Evolutionary conservation across 2,797 vertebrate species (phyloP).

Genomic region (Balearica regulorum): DNA sequence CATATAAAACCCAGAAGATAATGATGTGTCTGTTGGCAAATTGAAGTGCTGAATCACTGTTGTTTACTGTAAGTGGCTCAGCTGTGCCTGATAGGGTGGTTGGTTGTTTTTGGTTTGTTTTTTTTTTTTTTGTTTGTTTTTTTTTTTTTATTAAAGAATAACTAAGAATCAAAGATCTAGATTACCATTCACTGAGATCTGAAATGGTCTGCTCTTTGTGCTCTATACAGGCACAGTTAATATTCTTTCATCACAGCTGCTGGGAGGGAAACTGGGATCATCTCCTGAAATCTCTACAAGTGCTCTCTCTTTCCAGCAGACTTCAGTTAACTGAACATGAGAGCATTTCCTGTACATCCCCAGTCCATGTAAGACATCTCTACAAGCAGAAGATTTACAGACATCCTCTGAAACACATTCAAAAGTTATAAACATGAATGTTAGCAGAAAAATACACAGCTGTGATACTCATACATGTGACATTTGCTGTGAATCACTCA

Average conservation of each 20-base stretch:
- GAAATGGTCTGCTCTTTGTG: background rate
- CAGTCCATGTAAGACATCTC: background rate
- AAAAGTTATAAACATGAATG: background rate
- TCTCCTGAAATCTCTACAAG: background rate
- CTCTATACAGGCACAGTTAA: background rate
- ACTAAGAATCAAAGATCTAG: background rate
- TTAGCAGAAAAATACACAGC: background rate
- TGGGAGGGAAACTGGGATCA: background rate
- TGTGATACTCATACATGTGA: background rate
- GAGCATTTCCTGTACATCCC: background rate
- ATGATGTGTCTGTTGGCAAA: constrained; percentile 34
- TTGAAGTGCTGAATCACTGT: constrained; percentile 27
- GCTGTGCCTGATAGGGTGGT: background rate
- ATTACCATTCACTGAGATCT: background rate
- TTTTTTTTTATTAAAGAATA: background rate
- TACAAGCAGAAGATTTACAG: background rate
- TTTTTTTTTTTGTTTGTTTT: background rate
- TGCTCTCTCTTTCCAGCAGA: background rate
- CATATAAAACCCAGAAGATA: constrained; percentile 1
- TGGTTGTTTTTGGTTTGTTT: too few species aligned
- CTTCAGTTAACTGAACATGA: background rate
- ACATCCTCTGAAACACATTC: background rate
- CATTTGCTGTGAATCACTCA: background rate
- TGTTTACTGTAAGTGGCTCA: constrained; percentile 16
- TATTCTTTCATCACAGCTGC: background rate